Evolutionary conservation across 2,113 vertebrate species (phyloP), one percentile per base, ranked within the genome.

Genomic region (Notothenia coriiceps): DNA sequence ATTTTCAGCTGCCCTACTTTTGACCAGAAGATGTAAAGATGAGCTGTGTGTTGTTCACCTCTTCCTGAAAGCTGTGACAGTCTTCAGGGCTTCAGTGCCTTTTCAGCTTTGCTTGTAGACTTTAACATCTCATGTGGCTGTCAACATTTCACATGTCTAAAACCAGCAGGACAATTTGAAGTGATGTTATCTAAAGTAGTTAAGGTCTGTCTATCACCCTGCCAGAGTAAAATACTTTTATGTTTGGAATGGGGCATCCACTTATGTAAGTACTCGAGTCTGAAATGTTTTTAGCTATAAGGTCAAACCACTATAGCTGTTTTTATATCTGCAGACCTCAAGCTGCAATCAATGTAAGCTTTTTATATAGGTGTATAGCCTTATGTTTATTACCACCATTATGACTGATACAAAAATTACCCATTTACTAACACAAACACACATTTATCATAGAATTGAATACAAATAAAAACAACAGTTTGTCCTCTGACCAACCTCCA

Each of bases 1-100:
- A 64, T 81, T 84, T 88, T 18, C 60, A 51, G 62, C 35, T 76
- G 77, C 46, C 77, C 63, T 86, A 73, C 44, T 86, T 87, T 50
- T 18, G 8, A 67, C 54, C 43, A 73, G 70, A 65, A 68, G n/a
- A 17, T 57, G 18, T 72, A 79, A 73, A 63, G 63, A 59, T 20
- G 68, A 77, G 18, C 55, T 25, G 46, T 43, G 22, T 77, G 75
- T 77, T 64, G 3, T 56, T 86, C 84, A 88, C 81, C 76, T 82
- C 84, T 80, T 51, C 66, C 63, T 82, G 33, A 80, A 77, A 77
- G 55, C 64, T 77, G 13, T 64, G 47, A 46, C 40, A 77, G 50
- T 64, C 77, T 71, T 1, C 6, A 78, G 72, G 75, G 14, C 65
- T 70, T 59, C 46, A 35, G 63, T 14, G 10, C 46, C 25, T 18